phyloP scores from a whole-genome alignment of 2,797 vertebrate species.

The Lutjanus argentimaculatus region DNA sequence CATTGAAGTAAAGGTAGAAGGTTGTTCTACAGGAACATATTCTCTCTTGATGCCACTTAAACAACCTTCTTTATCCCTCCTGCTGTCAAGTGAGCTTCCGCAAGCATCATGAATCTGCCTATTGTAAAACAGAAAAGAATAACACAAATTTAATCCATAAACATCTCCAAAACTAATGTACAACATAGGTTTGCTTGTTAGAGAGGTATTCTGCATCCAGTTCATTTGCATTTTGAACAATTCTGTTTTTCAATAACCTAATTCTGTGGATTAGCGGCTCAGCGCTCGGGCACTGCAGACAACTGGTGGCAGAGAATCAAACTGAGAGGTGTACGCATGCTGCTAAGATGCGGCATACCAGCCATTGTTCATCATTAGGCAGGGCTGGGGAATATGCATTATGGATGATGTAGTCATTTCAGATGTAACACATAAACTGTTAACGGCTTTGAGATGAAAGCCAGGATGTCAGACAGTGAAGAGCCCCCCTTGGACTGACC shows the following conservation, averaged over 20 bases:
- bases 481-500: slow-evolving; percentile 65
- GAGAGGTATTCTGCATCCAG: slow-evolving; percentile 43
- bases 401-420: slow-evolving; percentile 67
- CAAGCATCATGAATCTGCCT: slow-evolving; percentile 45
- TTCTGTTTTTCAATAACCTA: slow-evolving; percentile 69
- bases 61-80: not conserved
- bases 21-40: not conserved
- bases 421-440: slow-evolving; percentile 56
- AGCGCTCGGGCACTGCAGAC: slow-evolving; percentile 17
- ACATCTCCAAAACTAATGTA: slow-evolving; percentile 41
- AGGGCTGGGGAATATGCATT: slow-evolving; percentile 64
- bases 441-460: slow-evolving; percentile 73
- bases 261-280: slow-evolving; percentile 52
- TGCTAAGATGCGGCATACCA: slow-evolving; percentile 31
- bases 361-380: slow-evolving; percentile 59
- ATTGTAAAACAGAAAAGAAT: slow-evolving; percentile 24
- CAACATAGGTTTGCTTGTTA: slow-evolving; percentile 32
- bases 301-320: slow-evolving; percentile 45
- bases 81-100: not conserved
- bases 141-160: slow-evolving; percentile 29
- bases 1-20: slow-evolving; percentile 6
- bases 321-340: slow-evolving; percentile 20
- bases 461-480: slow-evolving; percentile 48
- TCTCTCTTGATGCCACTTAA: not conserved
- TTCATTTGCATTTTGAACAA: slow-evolving; percentile 70